Evolutionary conservation across 2,888 invertebrate genomes (phyloP).

Genomic region (Aphidius colemani): DNA sequence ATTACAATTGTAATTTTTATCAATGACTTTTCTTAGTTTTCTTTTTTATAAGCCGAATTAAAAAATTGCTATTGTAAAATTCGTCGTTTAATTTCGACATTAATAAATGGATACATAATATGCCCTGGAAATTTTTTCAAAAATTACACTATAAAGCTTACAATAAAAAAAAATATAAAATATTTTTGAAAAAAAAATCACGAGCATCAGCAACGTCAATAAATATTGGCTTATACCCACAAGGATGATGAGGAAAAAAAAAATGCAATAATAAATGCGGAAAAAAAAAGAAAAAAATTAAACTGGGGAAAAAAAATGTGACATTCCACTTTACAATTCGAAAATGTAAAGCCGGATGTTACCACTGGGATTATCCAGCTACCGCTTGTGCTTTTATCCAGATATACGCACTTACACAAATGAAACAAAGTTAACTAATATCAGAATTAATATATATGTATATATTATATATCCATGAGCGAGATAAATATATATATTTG

Average conservation of each 20-base stretch:
- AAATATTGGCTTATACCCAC: constrained; percentile 6
- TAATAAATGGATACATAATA: no score
- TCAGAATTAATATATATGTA: no score
- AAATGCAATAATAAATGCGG: background rate
- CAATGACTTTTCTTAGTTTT: no score
- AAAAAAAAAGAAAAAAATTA: background rate
- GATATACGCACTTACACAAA: background rate
- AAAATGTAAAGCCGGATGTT: constrained; percentile 14
- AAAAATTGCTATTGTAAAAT: no score
- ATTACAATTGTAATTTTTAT: no score
- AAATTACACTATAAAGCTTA: no score
- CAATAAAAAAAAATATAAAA: background rate
- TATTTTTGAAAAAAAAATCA: background rate
- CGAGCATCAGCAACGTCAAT: constrained; percentile 10
- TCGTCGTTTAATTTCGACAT: no score
- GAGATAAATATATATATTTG: no score
- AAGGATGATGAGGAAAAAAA: background rate
- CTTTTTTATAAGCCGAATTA: no score
- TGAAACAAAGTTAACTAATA: no score
- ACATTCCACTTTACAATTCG: constrained; percentile 1
- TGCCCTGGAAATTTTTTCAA: no score
- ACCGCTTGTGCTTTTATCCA: background rate
- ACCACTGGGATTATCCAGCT: constrained; percentile 12
- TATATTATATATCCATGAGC: no score
- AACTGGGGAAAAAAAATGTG: background rate